A percentile compares a stretch with the other conserved stretches of the same genome.
These are phyloP conservation scores for Acanthococcus lagerstroemiae DNA, from an alignment of 2,888 invertebrate genomes.

Conservation along the genomic window DNA sequence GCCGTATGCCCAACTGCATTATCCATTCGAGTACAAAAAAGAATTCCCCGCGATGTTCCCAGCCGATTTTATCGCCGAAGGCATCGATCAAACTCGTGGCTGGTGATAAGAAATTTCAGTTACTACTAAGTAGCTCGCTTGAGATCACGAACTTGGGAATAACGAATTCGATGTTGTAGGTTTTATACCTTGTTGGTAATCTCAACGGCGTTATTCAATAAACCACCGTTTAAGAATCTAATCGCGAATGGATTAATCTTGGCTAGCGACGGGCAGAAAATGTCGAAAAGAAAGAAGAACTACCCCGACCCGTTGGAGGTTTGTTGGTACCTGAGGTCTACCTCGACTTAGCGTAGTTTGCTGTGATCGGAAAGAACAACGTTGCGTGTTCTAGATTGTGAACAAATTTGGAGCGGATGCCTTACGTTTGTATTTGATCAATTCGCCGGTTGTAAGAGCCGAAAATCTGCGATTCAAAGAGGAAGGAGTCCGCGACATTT, in stretches of 20 bases:
- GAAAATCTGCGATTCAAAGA: slow-evolving; percentile 95
- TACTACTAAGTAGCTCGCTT: neutral
- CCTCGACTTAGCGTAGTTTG: neutral
- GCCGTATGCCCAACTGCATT: slow-evolving; percentile 96
- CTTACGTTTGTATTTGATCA: slow-evolving; percentile 85
- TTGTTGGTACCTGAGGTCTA: too few species aligned
- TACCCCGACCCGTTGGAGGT: slow-evolving; percentile 91
- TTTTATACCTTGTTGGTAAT: slow-evolving; percentile 97
- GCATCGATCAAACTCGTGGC: slow-evolving; percentile 94
- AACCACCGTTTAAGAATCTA: slow-evolving; percentile 94
- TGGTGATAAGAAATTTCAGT: slow-evolving; percentile 49
- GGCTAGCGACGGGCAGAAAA: slow-evolving; percentile 96
- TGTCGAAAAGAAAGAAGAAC: slow-evolving; percentile 98
- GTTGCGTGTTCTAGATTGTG: slow-evolving; percentile 48
- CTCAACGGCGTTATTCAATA: slow-evolving; percentile 88
- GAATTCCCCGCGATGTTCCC: slow-evolving; percentile 87
- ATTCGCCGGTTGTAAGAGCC: slow-evolving; percentile 95
- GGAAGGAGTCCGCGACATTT: slow-evolving; percentile 88
- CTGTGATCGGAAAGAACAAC: too few species aligned
- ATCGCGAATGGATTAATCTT: slow-evolving; percentile 92
- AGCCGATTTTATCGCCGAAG: slow-evolving; percentile 99
- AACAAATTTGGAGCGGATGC: slow-evolving; percentile 95
- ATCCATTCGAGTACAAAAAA: slow-evolving; percentile 85
- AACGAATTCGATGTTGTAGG: slow-evolving; percentile 38
- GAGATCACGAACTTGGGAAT: neutral